Evolutionary conservation across 1,140 invertebrate species (phyloP).

Genomic region (Palaemon carinicauda): DNA sequence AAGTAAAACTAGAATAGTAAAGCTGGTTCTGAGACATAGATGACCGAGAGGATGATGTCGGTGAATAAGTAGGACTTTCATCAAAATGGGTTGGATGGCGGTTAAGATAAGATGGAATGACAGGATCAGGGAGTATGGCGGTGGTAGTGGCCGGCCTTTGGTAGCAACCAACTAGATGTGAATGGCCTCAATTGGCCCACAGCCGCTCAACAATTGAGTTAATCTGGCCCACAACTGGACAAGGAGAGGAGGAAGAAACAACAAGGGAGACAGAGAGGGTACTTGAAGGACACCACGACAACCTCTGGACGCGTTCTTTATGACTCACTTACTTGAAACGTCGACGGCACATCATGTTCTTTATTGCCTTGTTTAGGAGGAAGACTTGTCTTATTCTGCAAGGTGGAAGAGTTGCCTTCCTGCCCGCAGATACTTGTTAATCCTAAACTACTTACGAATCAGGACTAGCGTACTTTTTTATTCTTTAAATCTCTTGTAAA

Average conservation of each 20-base stretch:
- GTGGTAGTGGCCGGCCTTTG: background rate
- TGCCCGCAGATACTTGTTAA: too few relatives aligned
- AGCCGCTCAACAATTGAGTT: constrained; percentile 40
- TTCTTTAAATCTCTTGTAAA: too few relatives aligned
- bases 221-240: constrained; percentile 42
- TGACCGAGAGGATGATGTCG: too few relatives aligned
- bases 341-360: background rate
- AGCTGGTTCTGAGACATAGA: too few relatives aligned
- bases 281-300: constrained; percentile 15
- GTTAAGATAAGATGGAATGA: too few relatives aligned
- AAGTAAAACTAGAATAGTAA: too few relatives aligned
- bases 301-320: background rate
- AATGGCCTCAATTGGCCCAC: constrained; percentile 32
- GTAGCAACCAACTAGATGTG: background rate
- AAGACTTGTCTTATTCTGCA: too few relatives aligned
- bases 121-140: background rate
- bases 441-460: too few relatives aligned
- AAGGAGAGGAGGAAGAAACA: background rate
- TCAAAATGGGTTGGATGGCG: too few relatives aligned
- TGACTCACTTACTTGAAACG: background rate
- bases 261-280: background rate
- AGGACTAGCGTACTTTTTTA: too few relatives aligned
- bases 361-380: background rate
- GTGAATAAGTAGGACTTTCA: too few relatives aligned
- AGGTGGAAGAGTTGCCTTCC: too few relatives aligned